These are phyloP conservation scores for Pristionchus pacificus DNA, from an alignment of 1,140 invertebrate genomes.

Conservation along the genomic window DNA sequence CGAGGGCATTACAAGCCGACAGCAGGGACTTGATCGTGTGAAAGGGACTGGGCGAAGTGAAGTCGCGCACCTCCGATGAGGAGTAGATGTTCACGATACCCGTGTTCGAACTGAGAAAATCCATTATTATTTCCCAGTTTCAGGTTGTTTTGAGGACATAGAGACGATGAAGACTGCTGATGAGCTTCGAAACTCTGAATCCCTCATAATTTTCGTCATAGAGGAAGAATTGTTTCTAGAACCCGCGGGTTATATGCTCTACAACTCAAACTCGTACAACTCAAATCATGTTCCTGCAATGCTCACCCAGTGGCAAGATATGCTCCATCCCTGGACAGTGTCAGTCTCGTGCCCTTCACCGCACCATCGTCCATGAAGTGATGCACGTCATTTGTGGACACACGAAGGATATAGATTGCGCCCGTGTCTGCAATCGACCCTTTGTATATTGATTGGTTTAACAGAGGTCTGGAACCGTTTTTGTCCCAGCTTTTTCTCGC, in stretches of 20 bases:
- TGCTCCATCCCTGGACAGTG: conserved; percentile 4
- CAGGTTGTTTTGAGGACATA: no score
- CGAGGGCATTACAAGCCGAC: not conserved
- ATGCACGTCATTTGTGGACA: not conserved
- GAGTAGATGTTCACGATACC: conserved; percentile 15
- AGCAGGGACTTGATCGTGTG: not conserved
- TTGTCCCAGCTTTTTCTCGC: no score
- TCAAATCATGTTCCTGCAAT: no score
- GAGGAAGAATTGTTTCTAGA: no score
- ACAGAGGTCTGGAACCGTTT: no score
- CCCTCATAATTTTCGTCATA: no score
- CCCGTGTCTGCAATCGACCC: no score
- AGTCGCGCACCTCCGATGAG: not conserved
- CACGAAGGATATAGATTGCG: not conserved
- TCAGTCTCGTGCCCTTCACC: conserved; percentile 1
- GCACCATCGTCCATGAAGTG: conserved; percentile 11
- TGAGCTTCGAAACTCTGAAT: no score
- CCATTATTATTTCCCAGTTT: not conserved
- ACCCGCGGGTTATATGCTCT: no score
- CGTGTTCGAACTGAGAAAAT: conserved; percentile 1
- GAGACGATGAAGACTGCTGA: no score
- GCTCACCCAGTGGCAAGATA: conserved; percentile 8
- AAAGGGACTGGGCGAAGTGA: not conserved
- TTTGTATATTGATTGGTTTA: no score
- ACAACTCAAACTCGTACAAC: no score